Evolutionary conservation across 35 echinoderm and acorn worm species (phyloP).

Genomic region (Ptychodera flava): DNA sequence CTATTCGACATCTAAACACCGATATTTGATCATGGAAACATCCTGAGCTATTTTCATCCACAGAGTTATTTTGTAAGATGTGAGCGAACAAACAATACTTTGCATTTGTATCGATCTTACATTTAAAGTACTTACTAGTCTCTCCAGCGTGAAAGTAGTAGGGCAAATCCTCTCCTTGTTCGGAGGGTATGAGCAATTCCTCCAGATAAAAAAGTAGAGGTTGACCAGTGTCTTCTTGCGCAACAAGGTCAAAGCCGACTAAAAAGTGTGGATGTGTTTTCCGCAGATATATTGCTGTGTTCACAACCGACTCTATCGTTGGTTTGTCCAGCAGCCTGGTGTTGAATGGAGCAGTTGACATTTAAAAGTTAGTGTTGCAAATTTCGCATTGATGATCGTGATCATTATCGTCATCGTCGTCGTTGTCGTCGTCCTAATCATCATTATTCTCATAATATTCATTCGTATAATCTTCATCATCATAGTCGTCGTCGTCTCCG

Average conservation of each 20-base stretch:
- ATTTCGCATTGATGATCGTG: no score
- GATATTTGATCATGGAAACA: no score
- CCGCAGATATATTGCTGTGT: conserved; percentile 26
- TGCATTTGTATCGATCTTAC: no score
- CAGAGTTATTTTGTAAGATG: no score
- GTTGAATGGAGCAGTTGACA: background rate
- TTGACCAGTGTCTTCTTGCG: conserved; percentile 51
- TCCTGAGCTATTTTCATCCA: no score
- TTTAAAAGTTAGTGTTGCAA: background rate
- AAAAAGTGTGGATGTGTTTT: conserved; percentile 49
- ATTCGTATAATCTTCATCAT: no score
- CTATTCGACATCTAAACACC: no score
- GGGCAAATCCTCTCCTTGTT: conserved; percentile 30
- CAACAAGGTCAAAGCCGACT: conserved; percentile 65
- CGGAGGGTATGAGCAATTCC: conserved; percentile 43
- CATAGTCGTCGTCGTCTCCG: no score
- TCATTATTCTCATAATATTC: no score
- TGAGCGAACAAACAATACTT: no score
- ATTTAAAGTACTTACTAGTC: conserved; percentile 67
- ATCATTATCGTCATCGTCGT: no score
- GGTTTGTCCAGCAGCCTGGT: background rate
- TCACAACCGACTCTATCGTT: background rate
- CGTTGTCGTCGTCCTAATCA: no score
- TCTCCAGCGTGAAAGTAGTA: conserved; percentile 83
- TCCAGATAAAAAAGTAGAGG: conserved; percentile 44